These are phyloP conservation scores for Mesembrinibis cayennensis DNA, from an alignment of 2,113 vertebrate species.

Conservation along the genomic window DNA sequence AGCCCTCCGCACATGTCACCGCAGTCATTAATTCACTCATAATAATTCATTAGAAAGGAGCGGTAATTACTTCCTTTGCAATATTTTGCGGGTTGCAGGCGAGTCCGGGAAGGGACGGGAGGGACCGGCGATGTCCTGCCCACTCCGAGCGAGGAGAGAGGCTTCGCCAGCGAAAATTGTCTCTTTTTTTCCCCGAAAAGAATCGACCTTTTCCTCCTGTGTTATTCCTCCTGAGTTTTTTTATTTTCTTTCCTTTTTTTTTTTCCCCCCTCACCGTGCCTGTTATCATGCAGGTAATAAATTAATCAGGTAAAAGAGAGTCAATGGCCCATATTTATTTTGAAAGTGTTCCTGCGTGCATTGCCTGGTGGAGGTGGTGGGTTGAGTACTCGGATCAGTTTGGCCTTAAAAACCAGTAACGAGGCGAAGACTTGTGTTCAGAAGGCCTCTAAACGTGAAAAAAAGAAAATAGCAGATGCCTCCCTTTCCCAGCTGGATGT, in stretches of 20 bases:
- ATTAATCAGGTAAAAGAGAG: not conserved
- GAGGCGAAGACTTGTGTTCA: not conserved
- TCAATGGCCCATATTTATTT: not conserved
- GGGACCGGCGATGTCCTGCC: not conserved
- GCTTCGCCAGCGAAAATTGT: not conserved
- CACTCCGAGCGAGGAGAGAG: no score
- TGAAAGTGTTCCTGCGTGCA: not conserved
- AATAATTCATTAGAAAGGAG: not conserved
- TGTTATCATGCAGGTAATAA: not conserved
- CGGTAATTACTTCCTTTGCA: not conserved
- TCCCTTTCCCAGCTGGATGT: constrained; percentile 48
- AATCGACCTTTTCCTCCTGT: not conserved
- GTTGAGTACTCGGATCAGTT: not conserved
- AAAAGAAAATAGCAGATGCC: not conserved
- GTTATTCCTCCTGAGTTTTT: not conserved
- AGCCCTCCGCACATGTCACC: not conserved
- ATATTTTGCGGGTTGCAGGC: not conserved
- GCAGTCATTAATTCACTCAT: not conserved
- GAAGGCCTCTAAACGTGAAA: constrained; percentile 9
- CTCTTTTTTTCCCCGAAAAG: not conserved
- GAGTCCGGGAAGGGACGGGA: not conserved
- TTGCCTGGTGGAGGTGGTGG: not conserved
- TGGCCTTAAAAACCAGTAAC: not conserved
- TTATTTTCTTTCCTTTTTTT: fast-evolving
- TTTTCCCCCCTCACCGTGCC: no score